Conservation (phyloP, 1,140 invertebrate genomes). For the Drosophila pseudoobscura region DNA sequence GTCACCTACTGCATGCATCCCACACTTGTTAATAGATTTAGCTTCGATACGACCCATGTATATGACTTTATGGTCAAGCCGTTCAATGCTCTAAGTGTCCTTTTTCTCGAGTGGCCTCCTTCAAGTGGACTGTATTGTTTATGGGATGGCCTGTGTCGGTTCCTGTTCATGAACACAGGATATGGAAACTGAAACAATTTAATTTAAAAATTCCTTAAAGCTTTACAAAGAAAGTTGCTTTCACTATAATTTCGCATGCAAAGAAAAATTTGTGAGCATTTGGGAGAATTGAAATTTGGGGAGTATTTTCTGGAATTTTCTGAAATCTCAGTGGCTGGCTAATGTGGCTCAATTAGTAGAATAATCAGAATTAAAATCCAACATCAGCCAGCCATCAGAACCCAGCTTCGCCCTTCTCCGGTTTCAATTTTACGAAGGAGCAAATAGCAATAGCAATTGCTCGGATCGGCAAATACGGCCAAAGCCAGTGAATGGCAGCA, state of each 20-base stretch:
- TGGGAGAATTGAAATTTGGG: neutral
- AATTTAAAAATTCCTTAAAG: too few species aligned
- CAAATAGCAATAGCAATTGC: constrained; percentile 8
- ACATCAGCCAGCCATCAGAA: constrained; percentile 7
- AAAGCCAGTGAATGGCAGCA: constrained; percentile 3
- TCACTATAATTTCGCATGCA: neutral
- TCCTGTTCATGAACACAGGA: too few species aligned
- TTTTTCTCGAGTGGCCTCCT: too few species aligned
- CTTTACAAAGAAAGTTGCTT: too few species aligned
- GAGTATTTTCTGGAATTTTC: neutral
- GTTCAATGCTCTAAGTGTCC: too few species aligned
- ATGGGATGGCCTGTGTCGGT: too few species aligned
- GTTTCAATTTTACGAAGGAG: constrained; percentile 23
- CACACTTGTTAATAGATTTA: too few species aligned
- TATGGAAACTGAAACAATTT: too few species aligned
- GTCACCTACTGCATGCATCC: too few species aligned
- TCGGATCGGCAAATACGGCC: constrained; percentile 12
- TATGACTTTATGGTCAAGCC: too few species aligned
- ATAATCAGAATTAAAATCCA: constrained; percentile 38
- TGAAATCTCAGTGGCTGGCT: constrained; percentile 4
- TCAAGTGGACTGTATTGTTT: too few species aligned
- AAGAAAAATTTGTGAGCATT: neutral
- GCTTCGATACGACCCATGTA: too few species aligned
- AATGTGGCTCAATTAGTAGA: constrained; percentile 37
- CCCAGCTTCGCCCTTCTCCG: constrained; percentile 6